Evolutionary conservation across 1,140 invertebrate species (phyloP).

Genomic region (Drosophila willistoni): DNA sequence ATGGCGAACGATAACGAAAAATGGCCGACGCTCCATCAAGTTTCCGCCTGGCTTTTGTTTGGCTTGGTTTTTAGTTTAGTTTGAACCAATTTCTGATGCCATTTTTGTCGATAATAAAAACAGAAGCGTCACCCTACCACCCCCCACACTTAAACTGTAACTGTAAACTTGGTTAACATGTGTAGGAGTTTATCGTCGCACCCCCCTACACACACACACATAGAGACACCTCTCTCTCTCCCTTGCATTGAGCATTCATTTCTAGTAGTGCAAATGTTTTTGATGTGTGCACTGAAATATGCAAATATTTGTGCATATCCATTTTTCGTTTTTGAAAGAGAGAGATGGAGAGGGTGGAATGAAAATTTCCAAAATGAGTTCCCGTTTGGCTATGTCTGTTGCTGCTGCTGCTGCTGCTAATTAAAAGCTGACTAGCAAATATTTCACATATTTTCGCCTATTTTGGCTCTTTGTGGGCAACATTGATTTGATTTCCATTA

Average conservation of each 20-base stretch:
- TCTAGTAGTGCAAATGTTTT: slow-evolving; percentile 64
- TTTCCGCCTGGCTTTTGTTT: slow-evolving; percentile 71
- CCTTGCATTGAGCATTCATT: slow-evolving; percentile 16
- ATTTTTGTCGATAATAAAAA: slow-evolving; percentile 12
- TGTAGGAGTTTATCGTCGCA: slow-evolving; percentile 71
- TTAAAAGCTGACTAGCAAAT: slow-evolving; percentile 71
- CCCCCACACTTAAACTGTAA: slow-evolving; percentile 29
- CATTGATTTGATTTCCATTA: slow-evolving; percentile 41
- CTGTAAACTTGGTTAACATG: slow-evolving; percentile 79
- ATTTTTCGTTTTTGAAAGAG: slow-evolving; percentile 27
- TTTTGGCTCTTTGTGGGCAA: slow-evolving; percentile 38
- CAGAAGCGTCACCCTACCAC: not conserved
- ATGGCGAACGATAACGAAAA: slow-evolving; percentile 79
- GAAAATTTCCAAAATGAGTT: slow-evolving; percentile 4
- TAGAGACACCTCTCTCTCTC: too few species aligned
- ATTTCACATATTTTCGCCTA: slow-evolving; percentile 42
- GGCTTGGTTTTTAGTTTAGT: slow-evolving; percentile 62
- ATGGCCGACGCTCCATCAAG: slow-evolving; percentile 64
- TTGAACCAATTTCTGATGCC: slow-evolving; percentile 58
- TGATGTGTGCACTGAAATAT: slow-evolving; percentile 71
- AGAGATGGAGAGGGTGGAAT: not conserved
- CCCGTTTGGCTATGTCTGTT: slow-evolving; percentile 17
- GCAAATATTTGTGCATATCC: slow-evolving; percentile 75
- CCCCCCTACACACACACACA: not conserved
- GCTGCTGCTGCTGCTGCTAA: slow-evolving; percentile 58